Percentiles rank a stretch among this genome's conserved stretches.
Conservation (phyloP, 2,113 vertebrate genomes). For the Sakesphorus luctuosus region DNA sequence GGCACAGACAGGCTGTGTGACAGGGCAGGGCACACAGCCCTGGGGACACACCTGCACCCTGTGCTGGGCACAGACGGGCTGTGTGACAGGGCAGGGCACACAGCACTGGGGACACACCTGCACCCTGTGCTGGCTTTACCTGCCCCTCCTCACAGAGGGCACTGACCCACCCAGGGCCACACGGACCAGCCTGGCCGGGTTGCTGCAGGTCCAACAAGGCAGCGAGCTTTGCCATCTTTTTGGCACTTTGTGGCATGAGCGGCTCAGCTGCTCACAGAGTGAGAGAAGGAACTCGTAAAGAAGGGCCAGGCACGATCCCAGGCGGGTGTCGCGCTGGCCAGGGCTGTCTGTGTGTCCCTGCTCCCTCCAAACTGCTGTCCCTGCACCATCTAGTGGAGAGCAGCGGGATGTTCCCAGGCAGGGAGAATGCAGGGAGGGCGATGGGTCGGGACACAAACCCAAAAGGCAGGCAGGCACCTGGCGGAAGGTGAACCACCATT, state of each 20-base stretch:
- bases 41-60: no score
- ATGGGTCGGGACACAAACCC: neutral
- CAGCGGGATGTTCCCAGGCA: neutral
- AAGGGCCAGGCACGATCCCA: no score
- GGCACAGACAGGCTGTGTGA: no score
- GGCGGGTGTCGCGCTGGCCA: no score
- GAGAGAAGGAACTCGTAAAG: neutral
- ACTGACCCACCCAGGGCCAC: neutral
- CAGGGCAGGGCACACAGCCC: no score
- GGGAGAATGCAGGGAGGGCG: neutral
- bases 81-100: no score
- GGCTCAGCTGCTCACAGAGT: neutral
- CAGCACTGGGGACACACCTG: no score
- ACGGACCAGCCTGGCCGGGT: neutral
- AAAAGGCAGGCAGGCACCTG: neutral
- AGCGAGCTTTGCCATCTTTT: neutral
- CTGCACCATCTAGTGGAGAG: constrained; percentile 61
- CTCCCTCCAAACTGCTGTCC: neutral
- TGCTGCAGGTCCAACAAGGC: neutral
- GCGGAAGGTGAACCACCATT: neutral
- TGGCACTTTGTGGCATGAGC: neutral
- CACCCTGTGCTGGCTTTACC: no score
- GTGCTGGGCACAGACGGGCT: no score
- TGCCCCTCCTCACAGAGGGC: no score
- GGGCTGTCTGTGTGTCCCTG: no score